A percentile compares a stretch with the other conserved stretches of the same genome.
phyloP scores from a whole-genome alignment of 2,888 invertebrate species.

The Trachelus iudaicus region DNA sequence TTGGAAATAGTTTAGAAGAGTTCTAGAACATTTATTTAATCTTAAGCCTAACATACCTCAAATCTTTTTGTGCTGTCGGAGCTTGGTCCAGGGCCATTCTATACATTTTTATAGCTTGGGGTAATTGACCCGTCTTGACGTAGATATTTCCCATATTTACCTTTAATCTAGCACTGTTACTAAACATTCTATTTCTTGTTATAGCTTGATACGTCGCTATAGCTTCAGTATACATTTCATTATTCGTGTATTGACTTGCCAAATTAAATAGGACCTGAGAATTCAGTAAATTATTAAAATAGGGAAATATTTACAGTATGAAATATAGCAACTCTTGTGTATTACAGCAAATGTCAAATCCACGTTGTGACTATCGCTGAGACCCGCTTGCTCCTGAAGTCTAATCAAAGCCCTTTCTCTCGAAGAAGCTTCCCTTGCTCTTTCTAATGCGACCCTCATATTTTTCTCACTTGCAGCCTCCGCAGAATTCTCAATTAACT shows the following conservation, averaged over 20 bases:
- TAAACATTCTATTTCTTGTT: constrained; percentile 92
- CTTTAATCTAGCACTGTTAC: constrained; percentile 91
- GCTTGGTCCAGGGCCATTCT: constrained; percentile 98
- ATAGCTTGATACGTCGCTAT: constrained; percentile 95
- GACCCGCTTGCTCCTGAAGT: constrained; percentile 90
- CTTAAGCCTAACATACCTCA: constrained; percentile 71
- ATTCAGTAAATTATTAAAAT: constrained; percentile 8
- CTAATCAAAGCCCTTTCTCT: constrained; percentile 90
- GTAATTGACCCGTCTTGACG: constrained; percentile 91
- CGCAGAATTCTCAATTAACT: constrained; percentile 91
- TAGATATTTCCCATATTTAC: constrained; percentile 99
- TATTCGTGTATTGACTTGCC: constrained; percentile 93
- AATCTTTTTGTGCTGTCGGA: constrained; percentile 91
- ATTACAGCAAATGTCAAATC: constrained; percentile 93
- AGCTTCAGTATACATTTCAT: constrained; percentile 96
- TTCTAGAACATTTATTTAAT: neutral
- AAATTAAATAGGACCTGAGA: constrained; percentile 92
- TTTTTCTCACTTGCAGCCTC: constrained; percentile 75
- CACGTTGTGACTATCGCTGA: constrained; percentile 91
- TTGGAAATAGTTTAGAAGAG: neutral
- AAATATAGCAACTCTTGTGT: neutral
- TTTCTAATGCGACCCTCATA: constrained; percentile 78
- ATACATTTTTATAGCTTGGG: constrained; percentile 96
- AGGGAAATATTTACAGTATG: neutral
- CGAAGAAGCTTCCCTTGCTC: constrained; percentile 96